phyloP scores from a whole-genome alignment of 2,113 vertebrate species.

The Micromys minutus region DNA sequence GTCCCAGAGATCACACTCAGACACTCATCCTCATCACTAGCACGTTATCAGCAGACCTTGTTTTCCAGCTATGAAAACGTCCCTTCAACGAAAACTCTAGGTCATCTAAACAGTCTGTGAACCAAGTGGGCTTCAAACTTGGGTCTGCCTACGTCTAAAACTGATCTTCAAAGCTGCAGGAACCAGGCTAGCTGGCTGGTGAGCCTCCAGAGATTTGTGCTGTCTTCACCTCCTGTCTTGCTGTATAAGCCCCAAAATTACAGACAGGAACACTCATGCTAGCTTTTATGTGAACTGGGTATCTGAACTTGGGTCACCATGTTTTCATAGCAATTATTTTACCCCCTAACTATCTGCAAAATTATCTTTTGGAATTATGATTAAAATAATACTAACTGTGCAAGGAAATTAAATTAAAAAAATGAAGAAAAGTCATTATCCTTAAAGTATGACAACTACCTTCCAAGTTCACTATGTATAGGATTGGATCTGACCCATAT shows the following conservation, averaged over 20 bases:
- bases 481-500: background rate
- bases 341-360: background rate
- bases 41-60: background rate
- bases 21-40: background rate
- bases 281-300: background rate
- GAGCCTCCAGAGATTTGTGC: background rate
- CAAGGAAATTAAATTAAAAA: slow-evolving; percentile 26
- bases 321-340: background rate
- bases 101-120: background rate
- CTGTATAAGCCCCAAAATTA: too few species aligned
- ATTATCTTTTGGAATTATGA: background rate
- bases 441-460: background rate
- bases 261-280: background rate
- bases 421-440: background rate
- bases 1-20: background rate
- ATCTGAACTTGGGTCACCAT: too few species aligned
- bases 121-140: background rate
- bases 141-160: background rate
- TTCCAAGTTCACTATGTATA: slow-evolving; percentile 4
- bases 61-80: background rate
- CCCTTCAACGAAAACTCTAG: background rate
- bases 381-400: background rate
- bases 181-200: background rate
- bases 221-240: background rate
- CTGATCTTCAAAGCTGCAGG: background rate